Evolutionary conservation across 2,113 vertebrate genomes (phyloP).

Genomic region (Callopanchax toddi): DNA sequence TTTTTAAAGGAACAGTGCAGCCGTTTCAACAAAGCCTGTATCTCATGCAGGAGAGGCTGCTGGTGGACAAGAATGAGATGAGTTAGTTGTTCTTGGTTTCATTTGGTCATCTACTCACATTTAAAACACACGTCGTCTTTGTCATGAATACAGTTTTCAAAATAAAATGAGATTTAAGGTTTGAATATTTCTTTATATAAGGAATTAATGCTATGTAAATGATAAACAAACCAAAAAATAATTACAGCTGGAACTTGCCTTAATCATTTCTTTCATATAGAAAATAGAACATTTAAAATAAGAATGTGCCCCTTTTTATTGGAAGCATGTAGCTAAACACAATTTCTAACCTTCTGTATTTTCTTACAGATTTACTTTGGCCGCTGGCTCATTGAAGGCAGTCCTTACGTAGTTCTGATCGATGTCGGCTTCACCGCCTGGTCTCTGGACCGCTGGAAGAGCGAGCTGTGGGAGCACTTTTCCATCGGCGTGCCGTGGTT

Average conservation of each 20-base stretch:
- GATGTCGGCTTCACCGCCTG: slow-evolving; percentile 89
- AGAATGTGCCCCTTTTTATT: no score
- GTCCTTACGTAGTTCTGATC: slow-evolving; percentile 89
- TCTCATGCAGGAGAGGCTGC: neutral
- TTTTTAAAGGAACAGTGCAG: slow-evolving; percentile 37
- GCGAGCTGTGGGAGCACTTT: slow-evolving; percentile 89
- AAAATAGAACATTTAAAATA: no score
- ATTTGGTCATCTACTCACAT: neutral
- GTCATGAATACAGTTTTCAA: no score
- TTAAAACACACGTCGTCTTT: no score
- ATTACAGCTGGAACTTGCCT: no score
- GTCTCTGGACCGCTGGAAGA: slow-evolving; percentile 93
- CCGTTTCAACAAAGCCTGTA: slow-evolving; percentile 1
- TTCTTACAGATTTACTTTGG: slow-evolving; percentile 87
- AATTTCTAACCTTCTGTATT: neutral
- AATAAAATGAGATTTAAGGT: no score
- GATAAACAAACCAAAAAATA: no score
- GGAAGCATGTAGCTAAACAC: no score
- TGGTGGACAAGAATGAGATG: no score
- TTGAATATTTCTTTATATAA: no score
- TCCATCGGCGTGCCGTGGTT: slow-evolving; percentile 91
- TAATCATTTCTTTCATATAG: no score
- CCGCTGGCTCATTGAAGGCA: slow-evolving; percentile 91
- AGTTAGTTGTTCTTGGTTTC: neutral
- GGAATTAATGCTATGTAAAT: no score